Conservation (phyloP, 2,888 invertebrate species). For the Mesorhabditis belari region DNA sequence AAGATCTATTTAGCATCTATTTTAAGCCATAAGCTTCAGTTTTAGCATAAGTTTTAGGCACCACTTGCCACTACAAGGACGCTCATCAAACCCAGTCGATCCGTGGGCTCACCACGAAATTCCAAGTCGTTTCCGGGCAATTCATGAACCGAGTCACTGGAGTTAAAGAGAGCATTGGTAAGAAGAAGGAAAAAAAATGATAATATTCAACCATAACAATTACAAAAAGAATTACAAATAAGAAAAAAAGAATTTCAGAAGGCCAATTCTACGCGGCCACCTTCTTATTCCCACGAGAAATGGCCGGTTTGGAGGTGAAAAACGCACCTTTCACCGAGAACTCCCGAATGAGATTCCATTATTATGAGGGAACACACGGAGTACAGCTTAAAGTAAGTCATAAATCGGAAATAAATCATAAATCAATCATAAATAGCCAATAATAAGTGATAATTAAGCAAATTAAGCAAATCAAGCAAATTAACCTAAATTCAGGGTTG, state of each 20-base stretch:
- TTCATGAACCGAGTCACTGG: slow-evolving; percentile 53
- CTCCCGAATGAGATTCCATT: slow-evolving; percentile 46
- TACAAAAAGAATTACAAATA: too few relatives aligned
- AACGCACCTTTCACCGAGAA: slow-evolving; percentile 37
- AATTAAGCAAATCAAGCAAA: slow-evolving; percentile 48
- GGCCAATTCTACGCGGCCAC: slow-evolving; percentile 51
- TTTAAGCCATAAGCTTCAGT: background rate
- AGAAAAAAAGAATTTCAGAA: too few relatives aligned
- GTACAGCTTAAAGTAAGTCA: slow-evolving; percentile 47
- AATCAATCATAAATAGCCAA: too few relatives aligned
- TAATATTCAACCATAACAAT: too few relatives aligned
- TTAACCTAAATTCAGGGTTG: slow-evolving; percentile 23
- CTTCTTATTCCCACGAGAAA: slow-evolving; percentile 50
- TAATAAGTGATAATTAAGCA: slow-evolving; percentile 46
- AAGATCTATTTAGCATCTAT: too few relatives aligned
- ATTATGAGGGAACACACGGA: slow-evolving; percentile 52
- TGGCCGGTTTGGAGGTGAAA: slow-evolving; percentile 44
- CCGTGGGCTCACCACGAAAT: slow-evolving; percentile 47
- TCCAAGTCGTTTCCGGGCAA: slow-evolving; percentile 50
- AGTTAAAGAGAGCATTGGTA: slow-evolving; percentile 45
- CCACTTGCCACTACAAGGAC: slow-evolving; percentile 45
- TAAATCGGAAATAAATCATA: too few relatives aligned
- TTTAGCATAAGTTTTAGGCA: slow-evolving; percentile 25
- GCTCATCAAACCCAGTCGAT: slow-evolving; percentile 45
- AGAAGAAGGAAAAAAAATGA: too few relatives aligned